Conservation (phyloP, 2,113 vertebrate genomes). For the Gobiocypris rarus region DNA sequence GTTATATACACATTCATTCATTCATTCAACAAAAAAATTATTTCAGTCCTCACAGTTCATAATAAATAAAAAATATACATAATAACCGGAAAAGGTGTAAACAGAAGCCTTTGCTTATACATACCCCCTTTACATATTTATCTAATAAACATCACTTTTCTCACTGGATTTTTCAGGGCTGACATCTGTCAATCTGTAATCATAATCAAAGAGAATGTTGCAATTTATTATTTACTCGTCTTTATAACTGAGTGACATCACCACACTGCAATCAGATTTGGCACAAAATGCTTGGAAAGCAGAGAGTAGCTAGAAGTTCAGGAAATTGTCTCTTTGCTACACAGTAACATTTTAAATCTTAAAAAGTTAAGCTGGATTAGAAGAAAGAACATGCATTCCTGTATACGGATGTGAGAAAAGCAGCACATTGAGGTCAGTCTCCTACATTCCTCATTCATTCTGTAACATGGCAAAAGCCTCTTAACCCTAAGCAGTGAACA, state of each 20-base stretch:
- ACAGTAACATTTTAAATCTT: background rate
- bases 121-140: no score
- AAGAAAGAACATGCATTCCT: slow-evolving; percentile 17
- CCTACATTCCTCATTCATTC: background rate
- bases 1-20: no score
- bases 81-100: no score
- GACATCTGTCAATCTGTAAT: no score
- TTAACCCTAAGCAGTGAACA: background rate
- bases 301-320: background rate
- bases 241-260: background rate
- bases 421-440: slow-evolving; percentile 20
- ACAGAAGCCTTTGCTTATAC: no score
- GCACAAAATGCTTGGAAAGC: slow-evolving; percentile 7
- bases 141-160: no score
- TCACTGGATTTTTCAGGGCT: no score
- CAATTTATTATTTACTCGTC: background rate
- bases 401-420: background rate
- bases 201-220: background rate
- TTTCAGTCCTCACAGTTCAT: no score
- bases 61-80: background rate
- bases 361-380: slow-evolving; percentile 5
- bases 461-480: slow-evolving; percentile 27
- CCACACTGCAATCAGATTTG: background rate
- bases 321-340: background rate
- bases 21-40: no score